These are phyloP conservation scores for Drosophila setosimentum DNA, from an alignment of 2,888 invertebrate species.

Conservation along the genomic window DNA sequence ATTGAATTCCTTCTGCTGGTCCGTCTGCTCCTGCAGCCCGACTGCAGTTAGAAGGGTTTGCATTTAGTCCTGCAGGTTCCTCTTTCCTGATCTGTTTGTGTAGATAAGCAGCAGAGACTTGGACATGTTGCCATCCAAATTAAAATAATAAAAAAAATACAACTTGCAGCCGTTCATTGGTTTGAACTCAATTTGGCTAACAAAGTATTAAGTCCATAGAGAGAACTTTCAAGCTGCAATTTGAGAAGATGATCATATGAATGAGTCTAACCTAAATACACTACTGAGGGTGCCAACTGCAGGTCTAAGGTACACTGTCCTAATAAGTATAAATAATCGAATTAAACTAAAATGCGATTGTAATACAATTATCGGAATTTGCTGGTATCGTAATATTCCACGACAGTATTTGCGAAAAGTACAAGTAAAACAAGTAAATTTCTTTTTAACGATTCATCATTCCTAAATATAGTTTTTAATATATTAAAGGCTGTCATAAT, in stretches of 20 bases:
- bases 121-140: constrained; percentile 36
- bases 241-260: background rate
- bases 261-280: background rate
- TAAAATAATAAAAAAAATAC: constrained; percentile 24
- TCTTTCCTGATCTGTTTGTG: constrained; percentile 35
- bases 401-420: background rate
- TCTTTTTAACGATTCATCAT: background rate
- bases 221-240: background rate
- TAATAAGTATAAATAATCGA: background rate
- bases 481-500: background rate
- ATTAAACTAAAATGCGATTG: background rate
- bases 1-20: constrained; percentile 64
- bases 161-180: constrained; percentile 65
- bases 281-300: background rate
- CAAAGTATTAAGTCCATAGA: constrained; percentile 39
- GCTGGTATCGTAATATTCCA: background rate
- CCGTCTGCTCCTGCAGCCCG: constrained; percentile 10
- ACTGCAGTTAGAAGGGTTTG: constrained; percentile 61
- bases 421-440: background rate
- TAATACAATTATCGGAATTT: background rate
- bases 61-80: constrained; percentile 47
- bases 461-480: background rate
- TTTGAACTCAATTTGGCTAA: constrained; percentile 42
- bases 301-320: background rate
- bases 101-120: constrained; percentile 43